Percentiles rank a stretch among this genome's conserved stretches.
Conservation (phyloP, 1,140 invertebrate genomes). For the Schmidtea mediterranea region DNA sequence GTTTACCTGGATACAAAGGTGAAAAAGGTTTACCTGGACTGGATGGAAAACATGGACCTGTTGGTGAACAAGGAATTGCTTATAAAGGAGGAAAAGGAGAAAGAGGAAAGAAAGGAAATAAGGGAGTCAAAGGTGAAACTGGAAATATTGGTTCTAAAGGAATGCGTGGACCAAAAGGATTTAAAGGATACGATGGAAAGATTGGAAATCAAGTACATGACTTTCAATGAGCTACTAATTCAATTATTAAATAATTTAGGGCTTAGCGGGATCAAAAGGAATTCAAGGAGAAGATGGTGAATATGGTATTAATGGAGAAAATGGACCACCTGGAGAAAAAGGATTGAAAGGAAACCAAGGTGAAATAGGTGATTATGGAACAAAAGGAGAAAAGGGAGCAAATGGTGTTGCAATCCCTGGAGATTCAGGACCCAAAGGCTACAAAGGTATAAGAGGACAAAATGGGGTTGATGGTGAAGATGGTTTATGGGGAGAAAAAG, state of each 20-base stretch:
- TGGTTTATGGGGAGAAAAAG: not conserved
- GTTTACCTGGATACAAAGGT: not conserved
- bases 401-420: not conserved
- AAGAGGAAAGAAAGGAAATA: not conserved
- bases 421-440: slow-evolving; percentile 1
- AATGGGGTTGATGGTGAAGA: not conserved
- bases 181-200: not conserved
- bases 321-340: not conserved
- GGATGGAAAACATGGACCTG: not conserved
- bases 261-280: not conserved
- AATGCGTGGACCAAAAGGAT: slow-evolving; percentile 3
- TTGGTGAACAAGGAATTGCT: not conserved
- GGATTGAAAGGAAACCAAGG: slow-evolving; percentile 1
- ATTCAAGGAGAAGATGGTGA: slow-evolving; percentile 1
- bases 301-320: not conserved
- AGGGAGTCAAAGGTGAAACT: not conserved
- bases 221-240: too few species aligned
- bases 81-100: not conserved
- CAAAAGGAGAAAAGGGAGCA: slow-evolving; percentile 1
- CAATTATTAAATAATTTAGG: not conserved
- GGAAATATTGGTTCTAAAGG: slow-evolving; percentile 2
- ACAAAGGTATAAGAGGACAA: slow-evolving; percentile 1
- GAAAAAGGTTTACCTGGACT: not conserved
- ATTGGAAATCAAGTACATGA: not conserved
- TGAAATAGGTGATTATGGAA: not conserved